Evolutionary conservation across 2,797 vertebrate species (phyloP).

Genomic region (Hydrolagus colliei): DNA sequence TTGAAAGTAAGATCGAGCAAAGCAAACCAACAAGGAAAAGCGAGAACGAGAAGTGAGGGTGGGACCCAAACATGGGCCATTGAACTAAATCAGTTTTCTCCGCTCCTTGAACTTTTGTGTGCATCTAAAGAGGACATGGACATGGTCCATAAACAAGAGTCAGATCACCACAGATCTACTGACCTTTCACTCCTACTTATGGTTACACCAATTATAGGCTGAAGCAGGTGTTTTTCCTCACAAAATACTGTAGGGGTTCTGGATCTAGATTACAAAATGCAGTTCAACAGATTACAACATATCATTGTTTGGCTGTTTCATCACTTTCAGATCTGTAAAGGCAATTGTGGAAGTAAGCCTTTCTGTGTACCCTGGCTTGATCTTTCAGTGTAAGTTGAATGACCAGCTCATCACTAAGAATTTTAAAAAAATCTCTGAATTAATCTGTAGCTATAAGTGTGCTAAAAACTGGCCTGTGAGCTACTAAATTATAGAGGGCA

Average conservation of each 20-base stretch:
- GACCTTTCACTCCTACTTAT: background rate
- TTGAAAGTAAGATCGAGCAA: background rate
- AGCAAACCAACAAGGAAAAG: slow-evolving; percentile 21
- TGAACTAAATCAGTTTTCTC: slow-evolving; percentile 17
- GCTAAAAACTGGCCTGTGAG: no score
- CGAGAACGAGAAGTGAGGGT: background rate
- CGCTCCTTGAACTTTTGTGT: slow-evolving; percentile 31
- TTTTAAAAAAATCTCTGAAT: no score
- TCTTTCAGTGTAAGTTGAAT: background rate
- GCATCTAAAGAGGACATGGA: slow-evolving; percentile 36
- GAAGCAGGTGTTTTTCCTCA: background rate
- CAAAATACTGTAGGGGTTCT: background rate
- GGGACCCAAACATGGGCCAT: slow-evolving; percentile 32
- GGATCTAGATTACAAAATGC: background rate
- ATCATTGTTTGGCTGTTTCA: background rate
- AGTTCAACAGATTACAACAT: background rate
- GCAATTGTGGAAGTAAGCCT: background rate
- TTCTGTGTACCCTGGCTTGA: background rate
- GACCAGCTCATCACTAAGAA: background rate
- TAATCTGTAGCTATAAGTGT: no score
- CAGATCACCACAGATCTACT: slow-evolving; percentile 21
- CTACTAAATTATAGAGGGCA: no score
- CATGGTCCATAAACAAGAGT: background rate
- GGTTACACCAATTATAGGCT: slow-evolving; percentile 30
- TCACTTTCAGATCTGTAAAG: background rate